Base-by-base conservation (phyloP, 2,888 invertebrate genomes). In the Acronicta psi region DNA sequence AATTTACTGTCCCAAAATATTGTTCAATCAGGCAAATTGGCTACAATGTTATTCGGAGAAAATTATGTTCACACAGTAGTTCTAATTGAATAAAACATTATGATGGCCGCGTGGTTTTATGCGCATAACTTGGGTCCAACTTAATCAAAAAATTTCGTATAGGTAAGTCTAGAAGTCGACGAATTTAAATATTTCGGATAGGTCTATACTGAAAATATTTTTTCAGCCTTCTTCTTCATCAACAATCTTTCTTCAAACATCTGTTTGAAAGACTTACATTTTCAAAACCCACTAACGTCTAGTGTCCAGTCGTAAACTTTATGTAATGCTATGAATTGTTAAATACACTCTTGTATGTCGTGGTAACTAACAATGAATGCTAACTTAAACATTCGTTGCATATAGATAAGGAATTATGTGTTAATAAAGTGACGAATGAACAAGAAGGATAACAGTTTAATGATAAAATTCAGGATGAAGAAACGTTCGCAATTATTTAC, bases 331-430 rank as follows among this genome's bases (percentile, higher is more conserved):
- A 20, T 20, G 2, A 23, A 23, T 8, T 31, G 9, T 45, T 20
- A 49, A 46, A 41, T 5, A 23, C 6, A 13, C 42, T 9, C 14
- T 36, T 31, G 9, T 17, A 38, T 41, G 16, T 47, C 40, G 53
- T 38, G 23, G 18, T 55, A 34, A 57, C 23, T n/a, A 29, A 40
- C 41, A 61, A 36, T 56, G 13, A 20, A 31, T 46, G 36, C 53
- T 49, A 14, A 36, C 2, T n/a, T 45, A 52, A 42, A 50, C 20
- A 68, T 50, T 56, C 36, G n/a, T 61, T 55, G 43, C 55, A 38
- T 51, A 38, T 5, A 51, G 40, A 66, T 60, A 58, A 53, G 18
- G 18, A 41, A 29, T 25, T 9, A 23, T 23, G 10, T 25, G 9
- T 11, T 5, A 42, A 38, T 37, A 42, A 54, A 20, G n/a, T 18